Evolutionary conservation across 2,888 invertebrate genomes (phyloP), one percentile per base, ranked within the genome.

Genomic region (Melangyna quadrimaculata): DNA sequence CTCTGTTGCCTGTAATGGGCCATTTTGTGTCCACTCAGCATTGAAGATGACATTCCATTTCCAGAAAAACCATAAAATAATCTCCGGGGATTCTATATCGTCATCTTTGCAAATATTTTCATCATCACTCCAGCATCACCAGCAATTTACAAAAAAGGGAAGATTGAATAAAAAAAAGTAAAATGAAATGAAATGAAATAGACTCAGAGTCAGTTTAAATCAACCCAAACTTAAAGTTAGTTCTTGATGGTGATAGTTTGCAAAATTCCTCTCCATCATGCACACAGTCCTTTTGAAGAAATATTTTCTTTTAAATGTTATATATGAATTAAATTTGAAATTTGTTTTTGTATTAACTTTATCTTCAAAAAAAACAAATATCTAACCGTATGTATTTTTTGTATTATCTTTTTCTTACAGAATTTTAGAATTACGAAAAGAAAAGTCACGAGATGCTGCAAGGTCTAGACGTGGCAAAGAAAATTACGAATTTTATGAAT

Each of bases 401-500:
- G 22, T 45, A 27, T 55, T 78, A 72, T 87, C 78, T 19, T n/a
- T 95, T 27, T 3, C 24, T 51, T 95, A 93, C 95, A 98, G 98
- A 92, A 98, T 98, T 91, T 94, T 98, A 93, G 98, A 98, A 93
- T 93, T 98, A 84, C 95, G 98, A 88, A 98, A 98, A 93, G 98
- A 98, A 93, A 98, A 98, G 92, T 97, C 97, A 88, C 93, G 98
- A 89, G 98, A 98, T 92, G 98, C 98, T 53, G 98, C 98, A 7
- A 94, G 98, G 87, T 97, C 97, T 12, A 94, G 98, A 70, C 94
- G 98, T 45, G 98, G 98, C 83, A 98, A 98, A 90, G 98, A 98
- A 92, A 98, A 98, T 93, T 97, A 96, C 92, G 98, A 98, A 94
- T 98, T 98, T 93, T 98, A 98, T 93, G 98, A 98, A 93, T 94